Percentiles rank a stretch among this genome's conserved stretches.
phyloP scores from a whole-genome alignment of 2,113 vertebrate species.

The Tetraodon nigroviridis region DNA sequence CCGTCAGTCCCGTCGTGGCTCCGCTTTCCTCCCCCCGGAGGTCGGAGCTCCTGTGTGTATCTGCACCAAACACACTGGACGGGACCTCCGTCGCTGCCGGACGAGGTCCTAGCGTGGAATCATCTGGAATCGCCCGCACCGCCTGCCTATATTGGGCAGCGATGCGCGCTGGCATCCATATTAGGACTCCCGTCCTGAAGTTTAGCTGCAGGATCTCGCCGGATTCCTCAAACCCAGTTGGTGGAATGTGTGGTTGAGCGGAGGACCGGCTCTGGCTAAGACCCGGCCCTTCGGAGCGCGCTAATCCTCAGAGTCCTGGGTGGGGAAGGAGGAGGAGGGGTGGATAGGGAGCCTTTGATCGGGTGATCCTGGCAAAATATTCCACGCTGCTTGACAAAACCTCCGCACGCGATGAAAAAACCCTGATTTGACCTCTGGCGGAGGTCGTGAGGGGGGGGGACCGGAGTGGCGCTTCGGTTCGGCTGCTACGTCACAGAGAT shows the following conservation, averaged over 20 bases:
- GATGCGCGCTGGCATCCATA: conserved; percentile 31
- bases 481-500: too few relatives aligned
- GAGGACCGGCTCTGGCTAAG: conserved; percentile 20
- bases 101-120: conserved; percentile 5
- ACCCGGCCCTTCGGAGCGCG: conserved; percentile 23
- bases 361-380: conserved; percentile 3
- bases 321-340: too few relatives aligned
- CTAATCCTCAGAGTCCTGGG: conserved; percentile 35
- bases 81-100: conserved; percentile 15
- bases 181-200: conserved; percentile 32
- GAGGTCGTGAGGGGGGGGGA: too few relatives aligned
- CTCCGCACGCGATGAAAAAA: conserved; percentile 12
- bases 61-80: neutral
- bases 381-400: neutral
- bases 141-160: conserved; percentile 35
- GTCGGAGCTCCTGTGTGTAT: neutral
- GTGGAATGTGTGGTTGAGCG: conserved; percentile 36
- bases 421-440: conserved; percentile 8
- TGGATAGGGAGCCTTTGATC: too few relatives aligned
- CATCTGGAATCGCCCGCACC: conserved; percentile 3
- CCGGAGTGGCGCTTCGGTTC: too few relatives aligned
- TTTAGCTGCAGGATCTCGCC: conserved; percentile 33
- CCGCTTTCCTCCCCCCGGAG: conserved; percentile 20
- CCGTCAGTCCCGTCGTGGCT: conserved; percentile 30
- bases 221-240: conserved; percentile 36